A percentile compares a stretch with the other conserved stretches of the same genome.
These are phyloP conservation scores for Coregonus suidteri DNA, from an alignment of 2,797 vertebrate genomes.

Conservation along the genomic window DNA sequence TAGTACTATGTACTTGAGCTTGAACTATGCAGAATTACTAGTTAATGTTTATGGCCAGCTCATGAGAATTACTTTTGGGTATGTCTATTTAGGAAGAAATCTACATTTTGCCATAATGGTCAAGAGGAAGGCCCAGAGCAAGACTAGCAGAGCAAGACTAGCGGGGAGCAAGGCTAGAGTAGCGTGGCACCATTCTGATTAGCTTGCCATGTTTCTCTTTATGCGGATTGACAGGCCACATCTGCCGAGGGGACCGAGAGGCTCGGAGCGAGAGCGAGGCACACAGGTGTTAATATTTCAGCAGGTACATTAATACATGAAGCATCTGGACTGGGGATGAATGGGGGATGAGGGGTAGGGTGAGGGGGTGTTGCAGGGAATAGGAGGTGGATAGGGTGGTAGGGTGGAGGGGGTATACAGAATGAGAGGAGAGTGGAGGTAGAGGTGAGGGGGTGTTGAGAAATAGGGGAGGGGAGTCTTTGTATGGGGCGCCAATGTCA, in stretches of 20 bases:
- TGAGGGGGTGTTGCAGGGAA: not conserved
- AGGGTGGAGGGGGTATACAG: not conserved
- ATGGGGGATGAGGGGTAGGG: constrained; percentile 10
- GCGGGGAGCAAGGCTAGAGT: constrained; percentile 24
- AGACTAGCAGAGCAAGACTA: no score
- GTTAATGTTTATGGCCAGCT: no score
- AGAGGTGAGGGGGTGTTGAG: not conserved
- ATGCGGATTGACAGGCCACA: constrained; percentile 74
- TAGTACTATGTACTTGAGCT: no score
- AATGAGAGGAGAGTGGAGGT: constrained; percentile 4
- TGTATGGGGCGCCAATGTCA: not conserved
- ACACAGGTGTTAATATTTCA: constrained; percentile 69
- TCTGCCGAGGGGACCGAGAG: constrained; percentile 64
- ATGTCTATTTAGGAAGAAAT: no score
- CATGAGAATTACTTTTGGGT: no score
- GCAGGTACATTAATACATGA: constrained; percentile 48
- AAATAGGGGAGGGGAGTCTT: not conserved
- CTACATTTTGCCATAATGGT: no score
- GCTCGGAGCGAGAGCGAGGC: constrained; percentile 31
- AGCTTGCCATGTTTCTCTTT: constrained; percentile 68
- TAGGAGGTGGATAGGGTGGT: not conserved
- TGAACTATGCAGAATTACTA: no score
- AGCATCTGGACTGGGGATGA: constrained; percentile 61
- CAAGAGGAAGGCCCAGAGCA: no score
- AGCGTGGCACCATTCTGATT: constrained; percentile 53